A percentile compares a stretch with the other conserved stretches of the same genome.
Evolutionary conservation across 2,113 vertebrate species (phyloP).

Genomic region (Dipodomys stephensi): DNA sequence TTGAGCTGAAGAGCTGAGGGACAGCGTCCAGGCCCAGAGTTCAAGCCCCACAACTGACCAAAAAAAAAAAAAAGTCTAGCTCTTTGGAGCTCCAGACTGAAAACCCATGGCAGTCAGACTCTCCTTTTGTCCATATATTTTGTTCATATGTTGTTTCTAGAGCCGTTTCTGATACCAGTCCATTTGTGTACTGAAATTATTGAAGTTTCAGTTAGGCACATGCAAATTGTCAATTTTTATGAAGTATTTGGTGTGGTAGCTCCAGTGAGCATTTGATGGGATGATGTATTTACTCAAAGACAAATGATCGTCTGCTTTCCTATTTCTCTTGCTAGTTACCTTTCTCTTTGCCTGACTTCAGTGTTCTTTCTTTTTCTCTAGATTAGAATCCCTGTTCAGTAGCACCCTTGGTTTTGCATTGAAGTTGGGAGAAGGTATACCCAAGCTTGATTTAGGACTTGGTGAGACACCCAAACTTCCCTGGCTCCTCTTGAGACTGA

Average conservation of each 20-base stretch:
- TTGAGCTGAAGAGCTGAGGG: too few relatives aligned
- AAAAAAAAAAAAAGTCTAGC: not conserved
- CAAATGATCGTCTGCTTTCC: not conserved
- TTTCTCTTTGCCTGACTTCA: not conserved
- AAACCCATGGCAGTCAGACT: not conserved
- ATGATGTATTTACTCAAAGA: not conserved
- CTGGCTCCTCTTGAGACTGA: not conserved
- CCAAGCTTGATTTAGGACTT: not conserved
- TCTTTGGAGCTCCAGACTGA: not conserved
- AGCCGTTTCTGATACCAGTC: not conserved
- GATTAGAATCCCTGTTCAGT: not conserved
- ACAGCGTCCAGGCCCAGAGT: too few relatives aligned
- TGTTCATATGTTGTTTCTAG: not conserved
- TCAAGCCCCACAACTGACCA: too few relatives aligned
- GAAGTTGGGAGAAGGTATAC: not conserved
- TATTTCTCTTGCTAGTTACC: not conserved
- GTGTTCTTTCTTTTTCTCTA: not conserved
- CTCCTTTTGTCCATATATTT: not conserved
- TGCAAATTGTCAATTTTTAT: not conserved
- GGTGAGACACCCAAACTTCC: not conserved
- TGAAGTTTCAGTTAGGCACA: not conserved
- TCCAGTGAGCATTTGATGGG: not conserved
- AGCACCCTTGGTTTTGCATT: not conserved
- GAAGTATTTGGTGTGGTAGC: not conserved
- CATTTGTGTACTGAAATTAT: not conserved